These are phyloP conservation scores for Cantharis nigra DNA, from an alignment of 2,888 invertebrate species.

Conservation along the genomic window DNA sequence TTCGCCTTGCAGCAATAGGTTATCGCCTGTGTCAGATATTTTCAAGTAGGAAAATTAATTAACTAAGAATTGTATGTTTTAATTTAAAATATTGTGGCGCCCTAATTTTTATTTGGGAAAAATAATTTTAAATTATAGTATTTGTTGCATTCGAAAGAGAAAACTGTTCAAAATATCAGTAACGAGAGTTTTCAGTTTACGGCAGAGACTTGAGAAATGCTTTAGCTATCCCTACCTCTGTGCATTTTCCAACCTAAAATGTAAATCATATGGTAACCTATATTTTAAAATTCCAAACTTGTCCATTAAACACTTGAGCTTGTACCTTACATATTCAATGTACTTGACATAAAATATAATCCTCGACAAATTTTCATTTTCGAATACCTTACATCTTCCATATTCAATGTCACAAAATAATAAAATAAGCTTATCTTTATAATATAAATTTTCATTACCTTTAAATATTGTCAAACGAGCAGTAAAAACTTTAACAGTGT, in stretches of 20 bases:
- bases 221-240: neutral
- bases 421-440: too few species aligned
- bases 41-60: too few species aligned
- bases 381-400: neutral
- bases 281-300: constrained; percentile 19
- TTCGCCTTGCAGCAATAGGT: too few species aligned
- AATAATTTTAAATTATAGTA: too few species aligned
- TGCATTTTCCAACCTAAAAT: neutral
- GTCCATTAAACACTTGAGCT: constrained; percentile 6
- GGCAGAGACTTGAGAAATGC: neutral
- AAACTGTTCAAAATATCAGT: neutral
- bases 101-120: too few species aligned
- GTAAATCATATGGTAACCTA: constrained; percentile 14
- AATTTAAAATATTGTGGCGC: too few species aligned
- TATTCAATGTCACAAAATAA: neutral
- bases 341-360: constrained; percentile 1
- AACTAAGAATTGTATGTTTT: too few species aligned
- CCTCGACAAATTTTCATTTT: neutral
- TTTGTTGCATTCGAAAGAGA: neutral
- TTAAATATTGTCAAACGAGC: neutral
- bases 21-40: too few species aligned
- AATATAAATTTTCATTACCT: neutral
- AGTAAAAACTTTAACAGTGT: neutral
- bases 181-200: neutral
- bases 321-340: neutral